phyloP scores from a whole-genome alignment of 2,113 vertebrate species.

The Chroicocephalus ridibundus region DNA sequence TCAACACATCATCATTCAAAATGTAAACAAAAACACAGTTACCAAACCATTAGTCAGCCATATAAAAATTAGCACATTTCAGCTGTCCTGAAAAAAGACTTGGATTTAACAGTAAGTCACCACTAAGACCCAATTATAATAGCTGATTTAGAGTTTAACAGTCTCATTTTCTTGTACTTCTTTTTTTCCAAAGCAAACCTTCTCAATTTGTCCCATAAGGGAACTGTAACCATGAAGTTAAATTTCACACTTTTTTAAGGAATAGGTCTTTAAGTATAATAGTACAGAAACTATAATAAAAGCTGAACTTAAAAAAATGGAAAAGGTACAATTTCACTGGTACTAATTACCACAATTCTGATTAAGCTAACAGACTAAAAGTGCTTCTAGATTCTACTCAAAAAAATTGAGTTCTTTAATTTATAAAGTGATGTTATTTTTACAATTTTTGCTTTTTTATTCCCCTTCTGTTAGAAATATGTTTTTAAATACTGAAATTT shows the following conservation, averaged over 20 bases:
- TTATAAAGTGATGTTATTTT: background rate
- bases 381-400: background rate
- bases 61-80: background rate
- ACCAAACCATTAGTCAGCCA: background rate
- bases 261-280: background rate
- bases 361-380: background rate
- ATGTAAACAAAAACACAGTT: background rate
- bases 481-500: background rate
- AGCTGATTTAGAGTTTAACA: background rate
- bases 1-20: background rate
- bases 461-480: background rate
- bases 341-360: background rate
- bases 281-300: background rate
- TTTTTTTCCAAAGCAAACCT: background rate
- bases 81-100: background rate
- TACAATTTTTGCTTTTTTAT: background rate
- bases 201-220: background rate
- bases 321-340: background rate
- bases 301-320: background rate
- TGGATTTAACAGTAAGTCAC: background rate
- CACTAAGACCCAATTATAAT: background rate
- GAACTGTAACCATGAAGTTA: background rate
- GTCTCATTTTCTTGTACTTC: background rate
- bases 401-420: accelerated
- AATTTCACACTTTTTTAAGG: background rate